These are phyloP conservation scores for Dendrolimus houi DNA, from an alignment of 2,888 invertebrate genomes.

Conservation along the genomic window DNA sequence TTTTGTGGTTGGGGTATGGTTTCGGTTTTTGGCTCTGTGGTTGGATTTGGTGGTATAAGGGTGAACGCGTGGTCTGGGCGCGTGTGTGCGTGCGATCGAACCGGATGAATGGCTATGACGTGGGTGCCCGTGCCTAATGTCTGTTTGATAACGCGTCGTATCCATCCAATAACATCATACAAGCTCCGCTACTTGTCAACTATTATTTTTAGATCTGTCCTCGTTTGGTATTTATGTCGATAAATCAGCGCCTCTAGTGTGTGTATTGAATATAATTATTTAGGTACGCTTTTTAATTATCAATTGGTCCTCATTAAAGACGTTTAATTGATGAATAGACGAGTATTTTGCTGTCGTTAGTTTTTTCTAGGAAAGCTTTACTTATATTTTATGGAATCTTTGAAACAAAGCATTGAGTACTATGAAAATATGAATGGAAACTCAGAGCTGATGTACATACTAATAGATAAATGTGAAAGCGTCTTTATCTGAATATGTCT, in stretches of 20 bases:
- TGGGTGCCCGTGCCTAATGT: constrained; percentile 48
- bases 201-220: constrained; percentile 60
- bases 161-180: constrained; percentile 20
- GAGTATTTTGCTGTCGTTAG: too few species aligned
- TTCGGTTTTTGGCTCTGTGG: constrained; percentile 17
- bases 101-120: constrained; percentile 69
- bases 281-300: too few species aligned
- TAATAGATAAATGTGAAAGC: too few species aligned
- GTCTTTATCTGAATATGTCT: too few species aligned
- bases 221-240: constrained; percentile 22
- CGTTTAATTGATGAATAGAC: too few species aligned
- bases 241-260: constrained; percentile 6
- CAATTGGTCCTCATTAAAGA: too few species aligned
- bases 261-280: neutral
- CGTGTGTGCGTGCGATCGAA: constrained; percentile 66
- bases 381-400: too few species aligned
- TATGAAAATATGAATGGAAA: too few species aligned
- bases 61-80: constrained; percentile 7
- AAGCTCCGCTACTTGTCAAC: constrained; percentile 21
- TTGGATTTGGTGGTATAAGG: constrained; percentile 6
- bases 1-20: constrained; percentile 15
- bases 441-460: too few species aligned
- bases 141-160: constrained; percentile 53
- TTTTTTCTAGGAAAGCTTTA: too few species aligned
- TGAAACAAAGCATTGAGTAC: too few species aligned